Evolutionary conservation across 1,140 invertebrate species (phyloP), one percentile per base, ranked within the genome.

Genomic region (Reticulitermes speratus): DNA sequence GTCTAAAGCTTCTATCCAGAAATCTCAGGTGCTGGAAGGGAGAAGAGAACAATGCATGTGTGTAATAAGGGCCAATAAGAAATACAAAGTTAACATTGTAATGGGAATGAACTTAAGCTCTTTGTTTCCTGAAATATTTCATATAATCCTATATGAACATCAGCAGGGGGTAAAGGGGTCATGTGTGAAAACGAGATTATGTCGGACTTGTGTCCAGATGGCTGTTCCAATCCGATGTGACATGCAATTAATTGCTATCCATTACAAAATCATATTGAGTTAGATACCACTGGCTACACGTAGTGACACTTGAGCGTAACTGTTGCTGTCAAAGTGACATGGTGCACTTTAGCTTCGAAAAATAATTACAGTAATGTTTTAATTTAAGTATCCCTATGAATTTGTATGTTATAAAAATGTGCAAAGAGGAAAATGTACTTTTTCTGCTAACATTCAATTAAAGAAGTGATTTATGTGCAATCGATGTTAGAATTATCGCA

Each of bases 231-330:
- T 75, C 65, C 65, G 25, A 19, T 75, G 65, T 75, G 65, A 75
- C 65, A 75, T 25, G 65, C n/a, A 75, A 75, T 75, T 75, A 75
- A 75, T 30, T 75, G 65, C 65, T 75, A 75, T 75, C 65, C 65
- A 75, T 75, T 75, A 75, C 65, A 75, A 75, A 75, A 75, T 75
- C 65, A 75, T 75, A 75, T 75, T 75, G 65, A 75, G 65, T 75
- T 75, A 75, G 65, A 30, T 30, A 75, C 65, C 7, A 30, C 65
- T 75, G 65, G 8, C 5, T 75, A 30, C n/a, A 9, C 25, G 65
- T 75, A n/a, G 3, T 75, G 65, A n/a, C 65, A 75, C 6, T 30
- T 30, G 65, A 75, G 30, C 65, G 5, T 3, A 75, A 30, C 65
- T 25, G n/a, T 2, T 25, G 65, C 25, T 75, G 25, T 30, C 65